phyloP scores from a whole-genome alignment of 2,113 vertebrate species.

The Corythoichthys haematopterus region DNA sequence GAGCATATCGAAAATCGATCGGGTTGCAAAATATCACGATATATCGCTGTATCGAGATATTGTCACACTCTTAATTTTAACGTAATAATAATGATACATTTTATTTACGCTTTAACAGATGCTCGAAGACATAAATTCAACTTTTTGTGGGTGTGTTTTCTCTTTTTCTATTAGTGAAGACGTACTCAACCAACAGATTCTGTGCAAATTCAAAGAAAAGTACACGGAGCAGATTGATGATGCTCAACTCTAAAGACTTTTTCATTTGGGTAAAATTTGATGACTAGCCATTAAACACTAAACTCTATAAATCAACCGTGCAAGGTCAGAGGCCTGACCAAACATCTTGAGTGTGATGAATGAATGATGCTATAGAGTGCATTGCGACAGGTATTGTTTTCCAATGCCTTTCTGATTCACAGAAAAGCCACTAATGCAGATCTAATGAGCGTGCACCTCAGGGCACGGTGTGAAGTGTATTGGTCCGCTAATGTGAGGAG shows the following conservation, averaged over 20 bases:
- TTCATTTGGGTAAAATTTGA: neutral
- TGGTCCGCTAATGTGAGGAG: constrained; percentile 49
- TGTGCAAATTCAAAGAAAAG: neutral
- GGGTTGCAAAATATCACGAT: too few relatives aligned
- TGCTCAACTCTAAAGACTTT: neutral
- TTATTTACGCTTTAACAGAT: too few relatives aligned
- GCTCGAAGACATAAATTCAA: too few relatives aligned
- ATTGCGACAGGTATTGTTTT: constrained; percentile 52
- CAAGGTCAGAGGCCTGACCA: neutral
- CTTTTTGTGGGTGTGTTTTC: too few relatives aligned
- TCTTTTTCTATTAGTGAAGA: too few relatives aligned
- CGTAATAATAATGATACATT: too few relatives aligned
- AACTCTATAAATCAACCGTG: neutral
- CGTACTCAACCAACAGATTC: too few relatives aligned
- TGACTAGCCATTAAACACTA: neutral
- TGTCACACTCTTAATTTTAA: too few relatives aligned
- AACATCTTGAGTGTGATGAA: constrained; percentile 18
- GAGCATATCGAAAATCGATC: too few relatives aligned
- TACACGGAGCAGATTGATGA: too few relatives aligned
- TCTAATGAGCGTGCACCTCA: constrained; percentile 56
- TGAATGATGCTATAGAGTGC: neutral
- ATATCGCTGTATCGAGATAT: too few relatives aligned
- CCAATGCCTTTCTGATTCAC: constrained; percentile 35
- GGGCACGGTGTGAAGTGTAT: constrained; percentile 52
- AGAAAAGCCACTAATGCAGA: constrained; percentile 54